Percentiles rank a stretch among this genome's conserved stretches.
Conservation (phyloP, 2,888 invertebrate genomes). For the Diloba caeruleocephala region DNA sequence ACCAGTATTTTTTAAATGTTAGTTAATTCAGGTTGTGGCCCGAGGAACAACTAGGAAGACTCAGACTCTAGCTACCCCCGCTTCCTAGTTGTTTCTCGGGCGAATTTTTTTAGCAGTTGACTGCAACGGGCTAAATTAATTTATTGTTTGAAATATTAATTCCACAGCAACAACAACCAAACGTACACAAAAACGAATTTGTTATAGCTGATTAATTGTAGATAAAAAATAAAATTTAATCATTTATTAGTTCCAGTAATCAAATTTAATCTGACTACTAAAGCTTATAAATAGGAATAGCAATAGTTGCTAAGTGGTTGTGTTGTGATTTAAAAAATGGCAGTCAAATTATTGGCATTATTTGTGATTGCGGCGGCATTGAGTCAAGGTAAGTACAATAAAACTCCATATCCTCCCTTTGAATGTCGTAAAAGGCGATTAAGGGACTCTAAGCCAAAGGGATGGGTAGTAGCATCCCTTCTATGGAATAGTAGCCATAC, state of each 20-base stretch:
- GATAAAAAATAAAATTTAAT: constrained; percentile 8
- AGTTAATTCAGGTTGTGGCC: too few relatives aligned
- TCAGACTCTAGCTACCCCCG: too few relatives aligned
- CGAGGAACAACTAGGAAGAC: too few relatives aligned
- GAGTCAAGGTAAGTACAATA: constrained; percentile 41
- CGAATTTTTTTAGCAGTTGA: too few relatives aligned
- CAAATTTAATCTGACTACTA: not conserved
- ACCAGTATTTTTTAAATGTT: too few relatives aligned
- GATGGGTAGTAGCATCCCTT: too few relatives aligned
- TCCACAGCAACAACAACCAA: constrained; percentile 1
- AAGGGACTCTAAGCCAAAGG: too few relatives aligned
- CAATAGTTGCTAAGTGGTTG: not conserved
- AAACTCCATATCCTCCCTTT: too few relatives aligned
- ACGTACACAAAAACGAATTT: not conserved
- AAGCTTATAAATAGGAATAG: constrained; percentile 14
- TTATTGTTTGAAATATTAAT: too few relatives aligned
- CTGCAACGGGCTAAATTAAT: not conserved
- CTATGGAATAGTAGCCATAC: too few relatives aligned
- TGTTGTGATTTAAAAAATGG: constrained; percentile 28
- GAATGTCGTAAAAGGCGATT: too few relatives aligned
- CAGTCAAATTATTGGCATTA: constrained; percentile 22
- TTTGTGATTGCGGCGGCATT: constrained; percentile 28
- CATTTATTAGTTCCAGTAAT: constrained; percentile 13
- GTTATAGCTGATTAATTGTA: not conserved
- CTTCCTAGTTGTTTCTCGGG: too few relatives aligned